Conservation (phyloP, 2,888 invertebrate species). For the Fragum whitleyi region DNA sequence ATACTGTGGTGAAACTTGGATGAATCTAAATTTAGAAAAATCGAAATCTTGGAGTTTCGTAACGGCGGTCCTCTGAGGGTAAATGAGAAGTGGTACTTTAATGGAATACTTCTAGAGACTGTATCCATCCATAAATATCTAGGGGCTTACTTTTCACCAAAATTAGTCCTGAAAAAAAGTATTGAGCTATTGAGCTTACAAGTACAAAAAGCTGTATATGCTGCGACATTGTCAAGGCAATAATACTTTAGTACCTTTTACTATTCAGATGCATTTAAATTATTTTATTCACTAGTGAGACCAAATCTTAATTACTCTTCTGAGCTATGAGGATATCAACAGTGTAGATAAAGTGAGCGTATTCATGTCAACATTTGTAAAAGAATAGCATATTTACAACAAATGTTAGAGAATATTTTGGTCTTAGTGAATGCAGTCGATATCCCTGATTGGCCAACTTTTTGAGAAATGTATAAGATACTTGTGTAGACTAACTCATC, state of each 20-base stretch:
- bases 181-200: not conserved
- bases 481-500: constrained; percentile 20
- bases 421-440: constrained; percentile 18
- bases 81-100: constrained; percentile 27
- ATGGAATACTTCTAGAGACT: not conserved
- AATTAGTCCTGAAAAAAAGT: constrained; percentile 18
- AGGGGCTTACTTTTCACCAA: constrained; percentile 20
- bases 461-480: constrained; percentile 23
- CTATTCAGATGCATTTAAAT: constrained; percentile 5
- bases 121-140: constrained; percentile 20
- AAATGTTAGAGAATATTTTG: constrained; percentile 3
- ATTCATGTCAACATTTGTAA: constrained; percentile 17
- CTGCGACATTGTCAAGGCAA: not conserved
- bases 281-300: constrained; percentile 24
- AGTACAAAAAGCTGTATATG: constrained; percentile 8
- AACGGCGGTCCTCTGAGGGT: constrained; percentile 8
- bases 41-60: constrained; percentile 20
- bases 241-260: not conserved
- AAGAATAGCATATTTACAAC: constrained; percentile 1
- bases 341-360: constrained; percentile 1
- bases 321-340: constrained; percentile 17
- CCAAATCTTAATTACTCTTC: constrained; percentile 12
- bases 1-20: not conserved
- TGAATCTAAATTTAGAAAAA: constrained; percentile 19
- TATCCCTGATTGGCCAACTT: not conserved